These are phyloP conservation scores for Rutpela maculata DNA, from an alignment of 2,888 invertebrate genomes.

Conservation along the genomic window DNA sequence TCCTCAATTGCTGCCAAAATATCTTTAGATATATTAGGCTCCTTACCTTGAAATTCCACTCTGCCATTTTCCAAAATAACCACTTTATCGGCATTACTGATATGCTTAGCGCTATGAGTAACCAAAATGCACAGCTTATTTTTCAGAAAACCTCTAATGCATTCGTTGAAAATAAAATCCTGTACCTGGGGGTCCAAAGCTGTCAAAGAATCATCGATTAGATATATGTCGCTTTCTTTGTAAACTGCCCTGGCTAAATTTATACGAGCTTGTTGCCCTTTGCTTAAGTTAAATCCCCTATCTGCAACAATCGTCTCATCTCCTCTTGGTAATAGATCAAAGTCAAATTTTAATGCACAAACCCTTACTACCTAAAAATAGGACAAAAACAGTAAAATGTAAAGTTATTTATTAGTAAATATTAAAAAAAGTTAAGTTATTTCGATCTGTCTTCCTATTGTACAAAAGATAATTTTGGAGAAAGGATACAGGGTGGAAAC, in stretches of 20 bases:
- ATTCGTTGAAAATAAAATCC: conserved; percentile 63
- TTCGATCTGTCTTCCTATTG: too few relatives aligned
- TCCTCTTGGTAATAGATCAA: conserved; percentile 69
- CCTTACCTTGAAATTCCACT: conserved; percentile 41
- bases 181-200: conserved; percentile 64
- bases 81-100: conserved; percentile 60
- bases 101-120: conserved; percentile 64
- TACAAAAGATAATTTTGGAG: too few relatives aligned
- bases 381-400: background rate
- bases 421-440: too few relatives aligned
- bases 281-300: conserved; percentile 79
- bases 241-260: conserved; percentile 67
- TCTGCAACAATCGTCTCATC: conserved; percentile 79
- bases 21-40: conserved; percentile 10
- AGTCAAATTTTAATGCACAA: conserved; percentile 76
- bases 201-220: conserved; percentile 66
- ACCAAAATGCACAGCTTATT: conserved; percentile 65
- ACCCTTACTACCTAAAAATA: conserved; percentile 66
- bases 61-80: conserved; percentile 55
- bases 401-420: too few relatives aligned
- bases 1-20: conserved; percentile 25
- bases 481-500: too few relatives aligned
- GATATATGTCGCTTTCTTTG: conserved; percentile 65
- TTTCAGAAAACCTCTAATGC: conserved; percentile 63
- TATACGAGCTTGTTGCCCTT: conserved; percentile 74